A percentile compares a stretch with the other conserved stretches of the same genome.
Evolutionary conservation across 35 echinoderm and acorn worm species (phyloP).

Genomic region (Eucidaris tribuloides): DNA sequence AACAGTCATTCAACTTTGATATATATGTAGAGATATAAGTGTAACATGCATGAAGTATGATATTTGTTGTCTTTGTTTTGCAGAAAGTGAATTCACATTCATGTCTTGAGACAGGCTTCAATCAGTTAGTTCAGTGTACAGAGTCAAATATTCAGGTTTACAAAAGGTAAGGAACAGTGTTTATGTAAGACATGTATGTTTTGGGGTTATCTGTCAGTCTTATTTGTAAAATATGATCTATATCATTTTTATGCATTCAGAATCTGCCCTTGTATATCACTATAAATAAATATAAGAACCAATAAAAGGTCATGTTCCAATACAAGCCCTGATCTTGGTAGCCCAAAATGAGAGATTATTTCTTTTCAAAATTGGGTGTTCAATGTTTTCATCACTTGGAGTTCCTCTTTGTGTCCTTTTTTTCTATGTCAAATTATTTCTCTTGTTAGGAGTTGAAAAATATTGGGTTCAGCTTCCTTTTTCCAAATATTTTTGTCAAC

Average conservation of each 20-base stretch:
- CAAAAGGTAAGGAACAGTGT: constrained; percentile 30
- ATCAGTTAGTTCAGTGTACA: constrained; percentile 30
- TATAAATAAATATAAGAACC: neutral
- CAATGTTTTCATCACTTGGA: no score
- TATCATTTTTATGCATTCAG: neutral
- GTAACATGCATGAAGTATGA: no score
- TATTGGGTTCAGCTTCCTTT: no score
- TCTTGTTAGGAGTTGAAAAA: no score
- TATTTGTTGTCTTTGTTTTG: constrained; percentile 1
- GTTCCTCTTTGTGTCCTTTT: no score
- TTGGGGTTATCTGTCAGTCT: neutral
- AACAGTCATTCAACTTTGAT: no score
- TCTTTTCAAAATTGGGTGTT: no score
- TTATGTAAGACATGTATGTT: neutral
- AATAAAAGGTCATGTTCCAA: neutral
- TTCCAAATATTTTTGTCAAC: no score
- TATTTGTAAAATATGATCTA: neutral
- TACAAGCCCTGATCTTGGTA: neutral
- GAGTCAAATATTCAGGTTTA: constrained; percentile 35
- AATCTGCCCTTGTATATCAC: no score
- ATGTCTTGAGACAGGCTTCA: constrained; percentile 24
- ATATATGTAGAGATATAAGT: no score
- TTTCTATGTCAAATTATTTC: no score
- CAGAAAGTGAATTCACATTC: constrained; percentile 39
- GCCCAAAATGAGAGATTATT: no score